These are phyloP conservation scores for Oxycera nigricornis DNA, from an alignment of 2,888 invertebrate genomes.

Conservation along the genomic window DNA sequence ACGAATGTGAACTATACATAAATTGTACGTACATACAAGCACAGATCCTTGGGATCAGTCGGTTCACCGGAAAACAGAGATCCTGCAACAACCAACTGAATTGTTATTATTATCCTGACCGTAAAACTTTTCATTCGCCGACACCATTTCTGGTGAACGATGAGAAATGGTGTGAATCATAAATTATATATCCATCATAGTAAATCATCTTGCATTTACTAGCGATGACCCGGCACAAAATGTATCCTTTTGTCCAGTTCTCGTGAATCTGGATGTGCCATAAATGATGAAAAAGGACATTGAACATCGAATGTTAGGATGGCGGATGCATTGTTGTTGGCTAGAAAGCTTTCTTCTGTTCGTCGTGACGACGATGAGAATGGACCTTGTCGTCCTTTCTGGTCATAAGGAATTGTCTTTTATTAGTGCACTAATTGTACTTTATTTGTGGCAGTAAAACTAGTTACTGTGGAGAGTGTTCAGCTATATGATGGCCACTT, in stretches of 20 bases:
- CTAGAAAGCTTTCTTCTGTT: no score
- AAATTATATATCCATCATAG: neutral
- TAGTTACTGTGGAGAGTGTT: neutral
- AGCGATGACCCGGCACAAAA: neutral
- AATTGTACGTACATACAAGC: no score
- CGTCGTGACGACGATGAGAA: no score
- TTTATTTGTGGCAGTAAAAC: slow-evolving; percentile 1
- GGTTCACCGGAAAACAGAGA: no score
- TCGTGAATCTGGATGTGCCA: no score
- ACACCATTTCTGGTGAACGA: neutral
- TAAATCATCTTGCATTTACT: slow-evolving; percentile 2
- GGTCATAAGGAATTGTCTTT: neutral
- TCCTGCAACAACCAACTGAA: no score
- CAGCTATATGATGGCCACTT: neutral
- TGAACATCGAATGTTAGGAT: no score
- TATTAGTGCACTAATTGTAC: slow-evolving; percentile 6
- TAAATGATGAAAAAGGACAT: no score
- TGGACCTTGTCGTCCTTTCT: neutral
- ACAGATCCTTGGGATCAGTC: no score
- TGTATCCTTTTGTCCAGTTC: no score
- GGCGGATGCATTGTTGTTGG: no score
- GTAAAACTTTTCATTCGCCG: slow-evolving; percentile 6
- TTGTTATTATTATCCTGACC: neutral
- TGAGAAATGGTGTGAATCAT: neutral
- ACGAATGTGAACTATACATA: neutral